These are phyloP conservation scores for Coenonympha glycerion DNA, from an alignment of 2,888 invertebrate species.

Conservation along the genomic window DNA sequence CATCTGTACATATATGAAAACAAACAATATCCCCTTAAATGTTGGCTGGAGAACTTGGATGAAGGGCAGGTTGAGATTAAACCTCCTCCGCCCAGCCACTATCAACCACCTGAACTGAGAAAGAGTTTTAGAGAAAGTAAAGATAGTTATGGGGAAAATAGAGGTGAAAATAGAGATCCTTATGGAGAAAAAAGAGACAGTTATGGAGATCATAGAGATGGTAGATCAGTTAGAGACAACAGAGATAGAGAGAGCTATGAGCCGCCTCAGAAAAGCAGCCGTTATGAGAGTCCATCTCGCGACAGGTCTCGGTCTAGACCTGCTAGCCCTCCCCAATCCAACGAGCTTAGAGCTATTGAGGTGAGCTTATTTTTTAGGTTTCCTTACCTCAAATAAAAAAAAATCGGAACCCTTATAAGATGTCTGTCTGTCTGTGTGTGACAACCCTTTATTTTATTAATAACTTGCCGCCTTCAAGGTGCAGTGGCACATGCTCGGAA, in stretches of 20 bases:
- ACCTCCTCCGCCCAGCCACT: not conserved
- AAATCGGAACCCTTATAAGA: too few species aligned
- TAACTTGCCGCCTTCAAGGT: too few species aligned
- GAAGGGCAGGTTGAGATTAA: not conserved
- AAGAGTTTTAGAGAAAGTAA: not conserved
- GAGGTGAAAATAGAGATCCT: not conserved
- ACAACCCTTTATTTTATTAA: too few species aligned
- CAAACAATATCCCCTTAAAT: conserved; percentile 7
- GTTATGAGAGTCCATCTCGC: not conserved
- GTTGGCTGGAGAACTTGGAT: conserved; percentile 8
- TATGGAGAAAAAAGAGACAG: not conserved
- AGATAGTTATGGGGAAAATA: not conserved
- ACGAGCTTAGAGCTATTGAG: conserved; percentile 9
- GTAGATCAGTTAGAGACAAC: not conserved
- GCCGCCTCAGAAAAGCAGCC: not conserved
- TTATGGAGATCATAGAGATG: not conserved
- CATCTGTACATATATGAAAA: not conserved
- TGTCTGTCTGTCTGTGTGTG: too few species aligned
- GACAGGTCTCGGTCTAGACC: not conserved
- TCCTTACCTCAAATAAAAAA: too few species aligned
- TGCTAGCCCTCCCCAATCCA: not conserved
- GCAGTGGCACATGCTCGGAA: too few species aligned
- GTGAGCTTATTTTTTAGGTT: conserved; percentile 8
- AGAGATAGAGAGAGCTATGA: not conserved
- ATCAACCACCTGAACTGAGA: not conserved